These are phyloP conservation scores for Loris lydekkerianus DNA, from an alignment of 2,797 vertebrate species.

Conservation along the genomic window DNA sequence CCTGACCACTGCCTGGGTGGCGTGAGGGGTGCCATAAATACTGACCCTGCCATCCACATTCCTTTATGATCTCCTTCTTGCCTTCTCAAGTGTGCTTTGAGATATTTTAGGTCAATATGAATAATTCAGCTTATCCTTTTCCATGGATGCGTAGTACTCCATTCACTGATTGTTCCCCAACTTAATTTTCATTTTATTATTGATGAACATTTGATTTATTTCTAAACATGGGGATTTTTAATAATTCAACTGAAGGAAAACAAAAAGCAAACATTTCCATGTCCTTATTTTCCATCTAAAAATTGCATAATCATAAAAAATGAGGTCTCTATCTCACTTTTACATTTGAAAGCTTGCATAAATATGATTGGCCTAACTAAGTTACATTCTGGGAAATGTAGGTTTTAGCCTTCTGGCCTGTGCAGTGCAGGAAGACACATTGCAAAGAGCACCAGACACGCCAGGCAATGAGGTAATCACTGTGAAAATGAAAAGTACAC, in stretches of 20 bases:
- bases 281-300: neutral
- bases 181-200: neutral
- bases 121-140: neutral
- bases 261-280: neutral
- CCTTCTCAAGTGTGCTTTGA: neutral
- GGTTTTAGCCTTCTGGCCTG: neutral
- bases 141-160: neutral
- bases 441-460: neutral
- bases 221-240: neutral
- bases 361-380: neutral
- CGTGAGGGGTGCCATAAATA: neutral
- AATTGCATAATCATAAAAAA: neutral
- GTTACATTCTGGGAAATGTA: neutral
- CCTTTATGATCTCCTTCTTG: neutral
- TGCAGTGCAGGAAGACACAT: neutral
- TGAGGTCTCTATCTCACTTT: neutral
- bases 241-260: conserved; percentile 29
- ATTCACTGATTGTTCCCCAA: neutral
- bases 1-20: neutral
- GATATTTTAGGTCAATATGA: neutral
- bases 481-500: conserved; percentile 9
- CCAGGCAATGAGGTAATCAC: neutral
- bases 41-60: neutral
- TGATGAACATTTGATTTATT: neutral
- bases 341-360: conserved; percentile 15